Evolutionary conservation across 2,797 vertebrate genomes (phyloP).

Genomic region (Pipistrellus kuhlii): DNA sequence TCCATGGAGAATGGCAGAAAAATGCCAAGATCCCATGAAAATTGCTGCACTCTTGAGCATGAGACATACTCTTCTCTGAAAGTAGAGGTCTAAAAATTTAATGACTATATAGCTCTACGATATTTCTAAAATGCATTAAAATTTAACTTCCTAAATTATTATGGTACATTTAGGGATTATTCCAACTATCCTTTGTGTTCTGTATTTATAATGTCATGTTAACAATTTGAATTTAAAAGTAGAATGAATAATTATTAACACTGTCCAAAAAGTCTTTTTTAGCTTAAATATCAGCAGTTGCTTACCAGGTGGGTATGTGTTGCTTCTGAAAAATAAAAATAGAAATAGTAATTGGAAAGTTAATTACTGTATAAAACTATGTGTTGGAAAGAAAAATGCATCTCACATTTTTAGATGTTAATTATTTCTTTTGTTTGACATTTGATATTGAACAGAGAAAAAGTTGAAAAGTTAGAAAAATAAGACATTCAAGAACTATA

Average conservation of each 20-base stretch:
- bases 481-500: neutral
- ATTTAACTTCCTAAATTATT: neutral
- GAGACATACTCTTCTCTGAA: neutral
- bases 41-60: neutral
- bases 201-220: neutral
- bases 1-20: neutral
- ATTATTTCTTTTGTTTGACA: conserved; percentile 10
- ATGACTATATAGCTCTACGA: neutral
- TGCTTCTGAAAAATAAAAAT: conserved; percentile 36
- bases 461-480: neutral
- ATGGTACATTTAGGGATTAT: neutral
- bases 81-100: neutral
- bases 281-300: conserved; percentile 1
- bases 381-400: neutral
- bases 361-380: neutral
- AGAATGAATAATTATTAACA: neutral
- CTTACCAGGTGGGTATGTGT: neutral
- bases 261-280: neutral
- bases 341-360: conserved; percentile 13
- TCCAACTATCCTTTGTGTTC: neutral
- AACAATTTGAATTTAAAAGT: neutral
- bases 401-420: neutral
- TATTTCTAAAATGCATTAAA: neutral
- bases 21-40: neutral
- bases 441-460: neutral